Base-by-base conservation (phyloP, 2,888 invertebrate species). In the Hipparchia sbordonii region DNA sequence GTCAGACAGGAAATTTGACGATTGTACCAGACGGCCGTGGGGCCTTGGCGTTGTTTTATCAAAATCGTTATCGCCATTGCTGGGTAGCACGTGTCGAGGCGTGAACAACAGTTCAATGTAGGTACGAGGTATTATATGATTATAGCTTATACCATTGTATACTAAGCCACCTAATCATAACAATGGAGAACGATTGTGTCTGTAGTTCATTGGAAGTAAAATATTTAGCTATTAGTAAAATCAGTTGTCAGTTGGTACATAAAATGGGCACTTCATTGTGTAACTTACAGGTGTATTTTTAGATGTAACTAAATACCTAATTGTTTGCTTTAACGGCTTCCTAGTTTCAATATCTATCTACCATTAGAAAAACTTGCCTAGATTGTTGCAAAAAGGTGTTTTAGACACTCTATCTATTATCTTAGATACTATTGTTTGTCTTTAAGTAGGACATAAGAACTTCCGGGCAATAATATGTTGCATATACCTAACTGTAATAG, bases 1-100 rank as follows among this genome's bases (percentile, higher is more conserved):
- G 51, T 65, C 33, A 12, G 48, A 63, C 51, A 51, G 65, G 52
- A 52, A 65, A 51, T 65, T 65, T 10, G 65, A 52, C 65, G 7
- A 65, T 12, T 52, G 51, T 52, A 12, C 51, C 65, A 52, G 23
- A 52, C 10, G 51, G 51, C 7, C 33, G 33, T 9, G 62, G 65
- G 52, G 10, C 65, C 65, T 51, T 65, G 65, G 51, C 52, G 54
- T 56, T 48, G 46, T 46, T 67, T 68, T 68, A 60, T 68, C 67
- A 48, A 59, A 59, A 46, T 51, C 59, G 68, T 60, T 68, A 68
- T 68, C 68, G 59, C 60, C 48, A 45, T 54, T 69, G 61, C 69
- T 69, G 69, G 61, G 61, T 61, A 45, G 61, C 69, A 69, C 69
- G 69, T 33, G 54, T 51, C 39, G 69, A 23, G 39, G 61, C 69